Conservation (phyloP, 2,797 vertebrate species). For the Sebastes hubbsi region DNA sequence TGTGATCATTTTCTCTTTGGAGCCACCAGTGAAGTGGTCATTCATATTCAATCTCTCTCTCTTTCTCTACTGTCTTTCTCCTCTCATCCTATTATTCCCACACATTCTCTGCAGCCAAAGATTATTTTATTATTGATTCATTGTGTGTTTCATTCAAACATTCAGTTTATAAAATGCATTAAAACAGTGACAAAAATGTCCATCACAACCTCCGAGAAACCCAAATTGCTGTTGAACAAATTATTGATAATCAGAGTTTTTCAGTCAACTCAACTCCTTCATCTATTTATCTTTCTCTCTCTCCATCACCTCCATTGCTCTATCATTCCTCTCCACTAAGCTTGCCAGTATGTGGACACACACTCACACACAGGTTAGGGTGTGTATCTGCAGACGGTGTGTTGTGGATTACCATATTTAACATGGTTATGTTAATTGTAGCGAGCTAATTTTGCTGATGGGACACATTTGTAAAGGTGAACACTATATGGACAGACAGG, state of each 20-base stretch:
- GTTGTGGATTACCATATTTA: constrained; percentile 62
- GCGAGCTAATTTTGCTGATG: constrained; percentile 65
- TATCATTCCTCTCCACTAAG: background rate
- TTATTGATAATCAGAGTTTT: background rate
- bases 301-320: background rate
- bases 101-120: background rate
- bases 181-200: background rate
- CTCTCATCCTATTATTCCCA: background rate
- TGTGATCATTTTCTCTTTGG: background rate
- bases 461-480: constrained; percentile 64
- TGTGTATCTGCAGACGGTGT: constrained; percentile 14
- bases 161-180: background rate
- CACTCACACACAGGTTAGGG: background rate
- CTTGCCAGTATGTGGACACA: background rate
- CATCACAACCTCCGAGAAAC: background rate
- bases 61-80: background rate
- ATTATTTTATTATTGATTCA: background rate
- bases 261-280: background rate
- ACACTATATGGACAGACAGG: constrained; percentile 30
- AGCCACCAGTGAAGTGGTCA: constrained; percentile 13
- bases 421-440: constrained; percentile 62
- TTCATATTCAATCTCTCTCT: background rate
- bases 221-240: background rate
- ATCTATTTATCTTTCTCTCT: background rate
- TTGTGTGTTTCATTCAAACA: background rate